Base-by-base conservation (phyloP, 2,888 invertebrate genomes). In the Coleophora deauratella region DNA sequence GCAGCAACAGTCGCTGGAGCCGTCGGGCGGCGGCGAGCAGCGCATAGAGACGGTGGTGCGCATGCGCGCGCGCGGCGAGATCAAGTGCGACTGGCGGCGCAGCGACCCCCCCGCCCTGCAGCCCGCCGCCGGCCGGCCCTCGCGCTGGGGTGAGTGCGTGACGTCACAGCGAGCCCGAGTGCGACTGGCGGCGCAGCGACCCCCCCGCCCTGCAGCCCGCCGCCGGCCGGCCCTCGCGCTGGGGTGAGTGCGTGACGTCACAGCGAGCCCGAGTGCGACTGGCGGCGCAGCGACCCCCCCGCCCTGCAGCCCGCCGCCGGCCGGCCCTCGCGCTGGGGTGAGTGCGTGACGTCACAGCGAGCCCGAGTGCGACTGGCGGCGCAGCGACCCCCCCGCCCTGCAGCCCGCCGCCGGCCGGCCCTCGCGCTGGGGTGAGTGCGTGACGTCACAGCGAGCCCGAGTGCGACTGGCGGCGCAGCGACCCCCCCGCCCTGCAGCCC, bases 311-410 rank as follows among this genome's bases (percentile, higher is more conserved):
- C 49, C 27, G 33, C 12, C 37, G 31, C 38, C 3, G 50, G 44
- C 2, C 45, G 72, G 1, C 74, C 73, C 27, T 73, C 74, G 4
- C 52, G 81, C n/a, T 82, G 84, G 84, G 81, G 81, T 77, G 13
- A 47, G 65, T 51, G 11, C 14, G 1, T 10, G 9, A 27, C 28
- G 2, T 9, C 66, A 74, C 41, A 82, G 86, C 0, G 85, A 86
- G 73, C 85, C 85, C 69, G 85, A 82, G 61, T 84, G 82, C 52
- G 86, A 86, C 71, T 85, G 86, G 86, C 68, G 85, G 13, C 68
- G 75, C 10, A 68, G 66, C 0, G 62, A 59, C 55, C 27, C 46
- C 46, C 35, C 49, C 4, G 34, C 43, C n/a, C n/a, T n/a, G 28
- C 47, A 41, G 38, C 46, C 49, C 27, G 33, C 12, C 37, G 31